Evolutionary conservation across 2,888 invertebrate genomes (phyloP).

Genomic region (Tipula confusa): DNA sequence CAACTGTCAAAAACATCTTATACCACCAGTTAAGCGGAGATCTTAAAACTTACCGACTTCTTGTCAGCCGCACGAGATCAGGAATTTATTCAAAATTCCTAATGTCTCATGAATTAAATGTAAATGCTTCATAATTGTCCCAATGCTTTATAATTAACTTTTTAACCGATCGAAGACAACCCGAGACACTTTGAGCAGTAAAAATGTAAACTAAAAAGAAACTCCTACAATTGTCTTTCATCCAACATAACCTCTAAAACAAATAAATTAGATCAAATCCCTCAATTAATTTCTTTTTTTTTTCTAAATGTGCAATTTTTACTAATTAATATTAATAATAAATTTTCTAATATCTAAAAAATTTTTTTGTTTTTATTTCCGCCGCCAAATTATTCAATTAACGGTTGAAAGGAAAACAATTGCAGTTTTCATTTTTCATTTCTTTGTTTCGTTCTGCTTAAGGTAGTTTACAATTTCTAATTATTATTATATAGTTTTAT

Average conservation of each 20-base stretch:
- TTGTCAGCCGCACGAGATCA: too few species aligned
- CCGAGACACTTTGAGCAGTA: too few species aligned
- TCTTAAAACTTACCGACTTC: too few species aligned
- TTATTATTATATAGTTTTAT: neutral
- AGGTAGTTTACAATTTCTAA: conserved; percentile 8
- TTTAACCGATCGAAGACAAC: too few species aligned
- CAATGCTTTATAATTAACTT: too few species aligned
- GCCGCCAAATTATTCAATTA: conserved; percentile 1
- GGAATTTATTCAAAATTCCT: too few species aligned
- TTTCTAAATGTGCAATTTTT: neutral
- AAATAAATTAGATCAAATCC: neutral
- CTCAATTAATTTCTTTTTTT: neutral
- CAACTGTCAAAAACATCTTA: too few species aligned
- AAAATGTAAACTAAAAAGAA: too few species aligned
- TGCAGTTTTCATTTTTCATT: conserved; percentile 21
- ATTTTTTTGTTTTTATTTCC: neutral
- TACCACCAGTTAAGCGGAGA: too few species aligned
- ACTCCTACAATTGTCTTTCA: too few species aligned
- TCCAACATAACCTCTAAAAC: neutral
- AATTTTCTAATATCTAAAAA: neutral
- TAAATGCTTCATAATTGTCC: too few species aligned
- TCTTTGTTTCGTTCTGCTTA: neutral
- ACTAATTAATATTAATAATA: neutral
- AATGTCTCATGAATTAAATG: too few species aligned
- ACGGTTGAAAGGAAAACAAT: conserved; percentile 3